Conservation (phyloP, 2,113 vertebrate genomes). For the Colistium nudipinnis region DNA sequence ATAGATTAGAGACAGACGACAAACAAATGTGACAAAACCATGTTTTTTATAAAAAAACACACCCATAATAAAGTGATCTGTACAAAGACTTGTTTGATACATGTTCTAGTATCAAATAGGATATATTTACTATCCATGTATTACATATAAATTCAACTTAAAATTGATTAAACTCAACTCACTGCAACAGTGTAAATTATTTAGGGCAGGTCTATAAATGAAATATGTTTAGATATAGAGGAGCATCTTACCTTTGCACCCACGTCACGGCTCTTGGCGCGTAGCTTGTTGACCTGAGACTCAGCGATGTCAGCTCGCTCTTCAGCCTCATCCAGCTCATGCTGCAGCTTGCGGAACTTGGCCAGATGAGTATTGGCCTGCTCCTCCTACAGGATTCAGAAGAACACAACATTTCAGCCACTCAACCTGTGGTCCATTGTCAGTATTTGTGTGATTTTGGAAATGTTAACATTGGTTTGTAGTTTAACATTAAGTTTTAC, state of each 20-base stretch:
- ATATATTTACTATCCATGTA: not conserved
- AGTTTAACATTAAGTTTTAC: not conserved
- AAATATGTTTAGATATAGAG: not conserved
- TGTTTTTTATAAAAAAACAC: not conserved
- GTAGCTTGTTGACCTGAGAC: constrained; percentile 85
- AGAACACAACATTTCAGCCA: not conserved
- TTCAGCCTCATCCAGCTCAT: constrained; percentile 83
- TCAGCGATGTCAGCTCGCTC: constrained; percentile 84
- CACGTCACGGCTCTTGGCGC: constrained; percentile 81
- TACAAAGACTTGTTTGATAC: constrained; percentile 26
- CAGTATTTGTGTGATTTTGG: no score
- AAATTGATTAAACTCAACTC: not conserved
- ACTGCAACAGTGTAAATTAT: not conserved
- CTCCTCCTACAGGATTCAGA: constrained; percentile 73
- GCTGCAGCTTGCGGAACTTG: constrained; percentile 84
- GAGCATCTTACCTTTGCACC: constrained; percentile 75
- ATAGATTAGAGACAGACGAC: constrained; percentile 32
- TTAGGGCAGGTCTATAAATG: not conserved
- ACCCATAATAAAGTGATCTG: constrained; percentile 39
- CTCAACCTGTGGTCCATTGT: no score
- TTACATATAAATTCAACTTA: not conserved
- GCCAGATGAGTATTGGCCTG: constrained; percentile 80
- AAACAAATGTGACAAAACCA: constrained; percentile 6
- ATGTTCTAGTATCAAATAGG: not conserved
- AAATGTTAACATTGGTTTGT: not conserved